Evolutionary conservation across 2,888 invertebrate genomes (phyloP), one percentile per base, ranked within the genome.

Genomic region (Ormyrus pomaceus): DNA sequence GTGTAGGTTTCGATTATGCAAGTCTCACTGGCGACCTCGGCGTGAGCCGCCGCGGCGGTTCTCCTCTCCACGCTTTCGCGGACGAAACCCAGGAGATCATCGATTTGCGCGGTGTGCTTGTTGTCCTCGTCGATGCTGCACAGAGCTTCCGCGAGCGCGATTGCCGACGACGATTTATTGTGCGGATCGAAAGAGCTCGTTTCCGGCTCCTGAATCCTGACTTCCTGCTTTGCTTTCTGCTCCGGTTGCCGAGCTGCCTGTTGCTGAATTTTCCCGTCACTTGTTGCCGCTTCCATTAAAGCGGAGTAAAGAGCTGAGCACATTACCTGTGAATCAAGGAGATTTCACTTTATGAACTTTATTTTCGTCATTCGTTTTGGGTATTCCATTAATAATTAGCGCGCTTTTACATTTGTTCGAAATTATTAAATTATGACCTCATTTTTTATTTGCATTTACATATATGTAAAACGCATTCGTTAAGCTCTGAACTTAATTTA

Each of bases 121-220:
- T 95, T 94, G 80, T 95, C 95, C 85, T 95, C 95, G 87, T 96
- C 96, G 70, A 96, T 93, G 45, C 94, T 94, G 87, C 96, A 96
- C 11, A 96, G 92, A 0, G 95, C 95, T 89, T 96, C 96, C 0
- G 95, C 95, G 7, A 95, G 90, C 0, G 95, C 94, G n/a, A 94
- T 92, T 0, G 95, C 95, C 0, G 86, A 83, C 0, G 86, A 82
- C 1, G 84, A 77, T 71, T 79, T 80, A 46, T 87, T 85, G 2
- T 83, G 82, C 0, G 85, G 74, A 77, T 88, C 85, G 69, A 88
- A 87, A 0, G 85, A 50, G 64, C 13, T 0, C n/a, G 11, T 11
- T 19, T 76, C 62, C n/a, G 62, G n/a, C n/a, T 80, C 77, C 3
- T 51, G 58, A 45, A 58, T 10, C 59, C 73, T 46, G 0, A 53